Evolutionary conservation across 92 coral and sea anemone species (phyloP), one percentile per base, ranked within the genome.

Genomic region (Epizoanthus scotinus): DNA sequence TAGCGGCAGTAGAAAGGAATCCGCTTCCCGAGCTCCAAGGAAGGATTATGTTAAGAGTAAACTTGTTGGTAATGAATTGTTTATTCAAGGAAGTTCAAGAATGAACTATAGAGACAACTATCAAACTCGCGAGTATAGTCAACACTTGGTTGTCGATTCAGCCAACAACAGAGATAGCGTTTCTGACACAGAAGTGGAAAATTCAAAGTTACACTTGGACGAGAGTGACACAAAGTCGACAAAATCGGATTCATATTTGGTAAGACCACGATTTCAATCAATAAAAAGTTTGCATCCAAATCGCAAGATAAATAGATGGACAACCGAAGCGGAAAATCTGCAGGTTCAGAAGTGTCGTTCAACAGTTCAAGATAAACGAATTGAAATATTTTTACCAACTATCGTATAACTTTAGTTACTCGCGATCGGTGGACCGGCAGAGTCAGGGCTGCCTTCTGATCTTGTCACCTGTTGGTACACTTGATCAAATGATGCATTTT

Each of bases 341-440:
- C 8, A 38, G 15, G 52, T 2, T 36, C 67, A 36, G 44, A 67
- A 75, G 24, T 38, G 57, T 40, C 29, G 81, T 22, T 75, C 81
- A 57, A 38, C 66, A 42, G 69, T 75, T 67, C 40, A 75, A 47
- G 69, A 75, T 31, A 63, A 63, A 59, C 81, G 49, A 59, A 57
- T 75, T 58, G 81, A 75, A 75, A 75, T 75, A 75, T 75, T 59
- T 60, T 58, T 75, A 47, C 81, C 81, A 7, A 20, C 55, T 40
- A 59, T 75, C 20, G 22, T 44, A 17, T 68, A 68, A 42, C n/a
- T 14, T 27, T 64, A 27, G 5, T 29, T 7, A 7, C 6, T 63
- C 15, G 44, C 12, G 40, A 5, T 34, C 6, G 40, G 40, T 34
- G 6, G 2, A 6, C 40, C 40, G 40, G 6, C 36, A 1, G 36